Evolutionary conservation across 2,888 invertebrate genomes (phyloP), one percentile per base, ranked within the genome.

Genomic region (Drosophila borealis): DNA sequence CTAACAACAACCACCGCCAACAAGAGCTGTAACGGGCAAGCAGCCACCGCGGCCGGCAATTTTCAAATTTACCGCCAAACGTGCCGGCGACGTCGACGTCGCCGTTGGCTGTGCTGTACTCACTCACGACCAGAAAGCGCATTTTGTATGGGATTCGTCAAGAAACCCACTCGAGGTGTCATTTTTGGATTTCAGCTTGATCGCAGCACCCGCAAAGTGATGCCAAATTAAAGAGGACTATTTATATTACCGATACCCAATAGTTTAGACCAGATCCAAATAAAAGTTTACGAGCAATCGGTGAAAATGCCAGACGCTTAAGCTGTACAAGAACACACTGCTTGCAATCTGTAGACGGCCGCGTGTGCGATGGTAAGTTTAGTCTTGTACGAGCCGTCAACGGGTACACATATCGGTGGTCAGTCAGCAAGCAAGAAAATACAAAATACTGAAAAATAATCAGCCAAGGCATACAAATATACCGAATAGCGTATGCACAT

Each of bases 291-390:
- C 1, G 19, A 13, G 49, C 29, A 60, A 90, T 79, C 72, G 71
- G 46, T 62, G 17, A 70, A 79, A 83, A 90, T 77, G 60, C 80
- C 70, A 70, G 79, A 68, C 70, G 78, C 79, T 71, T 81, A 74
- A 69, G 74, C 72, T 67, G 70, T 51, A 72, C 71, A 80, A 75
- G 80, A 83, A 84, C 78, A 82, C 93, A 94, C 93, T 82, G 93
- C 94, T 94, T 94, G 95, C 94, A 93, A 95, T 94, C 95, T 94
- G 94, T 80, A 45, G 83, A 94, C 94, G 94, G 94, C 94, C 94
- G 29, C 93, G 93, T 93, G 92, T 93, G 93, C 92, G 92, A 93
- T 94, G 93, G 73, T 93, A 93, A 93, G 93, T 90, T 92, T 93
- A 94, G 94, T 94, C 93, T 94, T 94, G 93, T 93, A 93, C 93